A percentile compares a stretch with the other conserved stretches of the same genome.
Conservation (phyloP, 2,797 vertebrate genomes). For the Geotrypetes seraphini region DNA sequence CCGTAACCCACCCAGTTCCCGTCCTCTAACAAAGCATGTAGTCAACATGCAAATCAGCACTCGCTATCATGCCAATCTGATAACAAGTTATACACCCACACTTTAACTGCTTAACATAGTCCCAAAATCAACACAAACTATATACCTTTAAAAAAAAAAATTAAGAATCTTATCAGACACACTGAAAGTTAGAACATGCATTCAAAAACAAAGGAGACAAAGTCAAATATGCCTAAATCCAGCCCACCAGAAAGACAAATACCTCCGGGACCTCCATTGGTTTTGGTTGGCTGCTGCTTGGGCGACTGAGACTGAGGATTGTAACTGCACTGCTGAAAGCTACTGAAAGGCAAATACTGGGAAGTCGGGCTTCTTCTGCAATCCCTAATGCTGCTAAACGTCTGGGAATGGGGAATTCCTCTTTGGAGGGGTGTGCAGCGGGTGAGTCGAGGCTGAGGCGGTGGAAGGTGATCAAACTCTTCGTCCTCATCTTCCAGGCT, state of each 20-base stretch:
- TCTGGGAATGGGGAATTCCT: conserved; percentile 86
- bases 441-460: conserved; percentile 84
- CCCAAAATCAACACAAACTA: too few relatives aligned
- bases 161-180: too few relatives aligned
- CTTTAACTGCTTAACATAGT: too few relatives aligned
- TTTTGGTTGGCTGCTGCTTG: conserved; percentile 67
- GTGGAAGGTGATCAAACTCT: conserved; percentile 85
- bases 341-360: conserved; percentile 72
- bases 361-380: conserved; percentile 75
- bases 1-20: too few relatives aligned
- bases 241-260: background rate
- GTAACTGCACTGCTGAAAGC: conserved; percentile 65
- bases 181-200: too few relatives aligned
- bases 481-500: conserved; percentile 80
- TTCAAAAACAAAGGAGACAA: background rate
- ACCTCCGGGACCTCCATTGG: conserved; percentile 76
- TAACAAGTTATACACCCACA: too few relatives aligned
- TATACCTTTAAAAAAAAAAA: too few relatives aligned
- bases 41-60: too few relatives aligned
- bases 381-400: conserved; percentile 89
- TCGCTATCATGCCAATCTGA: too few relatives aligned
- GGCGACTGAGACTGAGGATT: conserved; percentile 58
- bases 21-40: too few relatives aligned
- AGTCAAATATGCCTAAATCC: background rate
- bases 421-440: conserved; percentile 83